Evolutionary conservation across 2,113 vertebrate genomes (phyloP).

Genomic region (Sorex araneus): DNA sequence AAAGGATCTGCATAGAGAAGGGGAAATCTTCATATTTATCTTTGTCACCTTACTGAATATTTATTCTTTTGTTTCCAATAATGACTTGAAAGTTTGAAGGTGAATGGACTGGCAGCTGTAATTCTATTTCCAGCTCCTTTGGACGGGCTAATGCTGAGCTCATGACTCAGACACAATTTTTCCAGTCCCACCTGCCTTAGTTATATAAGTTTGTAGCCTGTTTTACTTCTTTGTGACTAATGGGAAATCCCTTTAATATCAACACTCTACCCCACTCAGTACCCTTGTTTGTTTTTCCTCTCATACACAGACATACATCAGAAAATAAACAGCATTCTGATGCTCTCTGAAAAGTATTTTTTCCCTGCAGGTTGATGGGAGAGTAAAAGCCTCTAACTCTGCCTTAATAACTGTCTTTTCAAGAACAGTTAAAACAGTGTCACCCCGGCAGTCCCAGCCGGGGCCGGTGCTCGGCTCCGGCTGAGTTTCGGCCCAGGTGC

Average conservation of each 20-base stretch:
- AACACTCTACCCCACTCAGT: not conserved
- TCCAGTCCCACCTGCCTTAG: not conserved
- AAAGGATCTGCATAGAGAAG: not conserved
- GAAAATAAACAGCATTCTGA: not conserved
- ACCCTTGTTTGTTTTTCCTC: not conserved
- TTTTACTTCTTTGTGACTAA: slow-evolving; percentile 32
- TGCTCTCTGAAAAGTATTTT: not conserved
- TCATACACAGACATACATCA: not conserved
- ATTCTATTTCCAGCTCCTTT: not conserved
- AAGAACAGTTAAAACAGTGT: too few species aligned
- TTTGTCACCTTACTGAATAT: slow-evolving; percentile 28
- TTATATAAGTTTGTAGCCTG: not conserved
- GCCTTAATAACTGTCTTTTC: not conserved
- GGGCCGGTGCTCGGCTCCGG: too few species aligned
- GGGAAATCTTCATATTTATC: not conserved
- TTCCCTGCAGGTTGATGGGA: not conserved
- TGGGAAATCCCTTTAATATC: not conserved
- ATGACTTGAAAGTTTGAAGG: slow-evolving; percentile 15
- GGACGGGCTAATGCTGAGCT: not conserved
- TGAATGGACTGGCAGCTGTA: not conserved
- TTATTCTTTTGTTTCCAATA: slow-evolving; percentile 28
- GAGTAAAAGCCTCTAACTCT: not conserved
- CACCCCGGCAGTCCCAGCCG: too few species aligned
- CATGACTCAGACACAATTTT: not conserved
- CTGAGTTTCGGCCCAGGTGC: too few species aligned